Percentiles rank a stretch among this genome's conserved stretches.
Evolutionary conservation across 2,888 invertebrate genomes (phyloP).

Genomic region (Tenodera sinensis): DNA sequence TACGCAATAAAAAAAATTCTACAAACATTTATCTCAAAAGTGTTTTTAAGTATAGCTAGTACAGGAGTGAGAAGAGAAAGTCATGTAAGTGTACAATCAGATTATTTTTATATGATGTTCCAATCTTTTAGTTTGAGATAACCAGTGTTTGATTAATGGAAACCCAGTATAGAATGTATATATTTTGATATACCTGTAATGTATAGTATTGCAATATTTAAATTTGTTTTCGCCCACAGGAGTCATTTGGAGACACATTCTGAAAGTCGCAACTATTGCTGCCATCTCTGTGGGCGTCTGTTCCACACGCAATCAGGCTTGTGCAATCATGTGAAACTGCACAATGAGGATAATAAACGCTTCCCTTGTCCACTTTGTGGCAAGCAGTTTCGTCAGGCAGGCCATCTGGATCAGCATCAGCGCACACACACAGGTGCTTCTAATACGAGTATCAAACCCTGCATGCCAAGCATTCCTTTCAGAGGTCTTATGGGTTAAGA

Average conservation of each 20-base stretch:
- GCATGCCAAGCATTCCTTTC: too few species aligned
- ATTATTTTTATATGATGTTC: too few species aligned
- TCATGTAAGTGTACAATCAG: too few species aligned
- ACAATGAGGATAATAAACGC: conserved; percentile 15
- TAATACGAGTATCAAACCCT: too few species aligned
- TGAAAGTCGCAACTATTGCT: conserved; percentile 27
- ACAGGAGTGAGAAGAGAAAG: too few species aligned
- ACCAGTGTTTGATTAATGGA: too few species aligned
- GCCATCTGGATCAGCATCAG: conserved; percentile 28
- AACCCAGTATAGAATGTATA: not conserved
- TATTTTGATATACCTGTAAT: not conserved
- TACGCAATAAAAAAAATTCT: too few species aligned
- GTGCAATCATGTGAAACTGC: conserved; percentile 28
- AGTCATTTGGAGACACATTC: conserved; percentile 29
- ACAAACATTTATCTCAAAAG: too few species aligned
- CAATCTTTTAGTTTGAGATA: too few species aligned
- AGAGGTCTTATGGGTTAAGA: too few species aligned
- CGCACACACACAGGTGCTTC: conserved; percentile 29
- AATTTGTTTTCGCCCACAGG: not conserved
- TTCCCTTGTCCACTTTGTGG: conserved; percentile 25
- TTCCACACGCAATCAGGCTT: conserved; percentile 29
- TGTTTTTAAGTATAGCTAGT: too few species aligned
- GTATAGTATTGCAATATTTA: not conserved
- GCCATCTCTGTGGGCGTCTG: conserved; percentile 30
- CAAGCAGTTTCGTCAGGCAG: conserved; percentile 28